phyloP scores from a whole-genome alignment of 2,797 vertebrate genomes.

The Eulemur albifrons region DNA sequence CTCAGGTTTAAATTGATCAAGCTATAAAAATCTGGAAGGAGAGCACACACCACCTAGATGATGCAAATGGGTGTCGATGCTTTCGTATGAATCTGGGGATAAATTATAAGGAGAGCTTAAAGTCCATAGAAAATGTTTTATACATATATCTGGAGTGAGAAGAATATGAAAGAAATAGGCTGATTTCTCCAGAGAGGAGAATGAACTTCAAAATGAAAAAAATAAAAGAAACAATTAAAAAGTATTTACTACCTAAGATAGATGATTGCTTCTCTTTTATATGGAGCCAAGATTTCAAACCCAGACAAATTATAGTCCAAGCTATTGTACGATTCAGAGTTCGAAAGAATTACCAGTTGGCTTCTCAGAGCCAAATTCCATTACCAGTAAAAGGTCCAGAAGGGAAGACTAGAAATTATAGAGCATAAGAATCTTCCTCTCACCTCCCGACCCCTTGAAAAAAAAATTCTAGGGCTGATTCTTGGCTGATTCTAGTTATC shows the following conservation, averaged over 20 bases:
- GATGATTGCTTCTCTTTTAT: slow-evolving; percentile 6
- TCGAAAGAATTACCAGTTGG: slow-evolving; percentile 23
- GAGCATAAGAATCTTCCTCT: not conserved
- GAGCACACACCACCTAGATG: no score
- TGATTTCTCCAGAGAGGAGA: slow-evolving; percentile 32
- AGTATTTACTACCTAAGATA: not conserved
- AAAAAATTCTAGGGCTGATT: not conserved
- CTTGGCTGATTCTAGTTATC: not conserved
- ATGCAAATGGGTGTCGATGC: not conserved
- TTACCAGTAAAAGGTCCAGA: not conserved
- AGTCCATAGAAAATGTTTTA: not conserved
- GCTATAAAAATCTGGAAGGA: not conserved
- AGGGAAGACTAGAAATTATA: not conserved
- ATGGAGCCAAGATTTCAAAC: not conserved
- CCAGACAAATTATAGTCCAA: not conserved
- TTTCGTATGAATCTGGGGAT: not conserved
- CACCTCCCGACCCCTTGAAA: not conserved
- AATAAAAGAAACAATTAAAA: not conserved
- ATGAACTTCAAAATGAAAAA: not conserved
- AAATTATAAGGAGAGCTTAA: not conserved
- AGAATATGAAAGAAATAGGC: not conserved
- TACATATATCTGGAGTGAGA: not conserved
- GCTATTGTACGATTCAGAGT: not conserved
- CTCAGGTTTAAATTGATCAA: not conserved
- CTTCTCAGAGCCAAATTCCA: not conserved